A percentile compares a stretch with the other conserved stretches of the same genome.
These are phyloP conservation scores for Limanda limanda DNA, from an alignment of 2,113 vertebrate genomes.

Conservation along the genomic window DNA sequence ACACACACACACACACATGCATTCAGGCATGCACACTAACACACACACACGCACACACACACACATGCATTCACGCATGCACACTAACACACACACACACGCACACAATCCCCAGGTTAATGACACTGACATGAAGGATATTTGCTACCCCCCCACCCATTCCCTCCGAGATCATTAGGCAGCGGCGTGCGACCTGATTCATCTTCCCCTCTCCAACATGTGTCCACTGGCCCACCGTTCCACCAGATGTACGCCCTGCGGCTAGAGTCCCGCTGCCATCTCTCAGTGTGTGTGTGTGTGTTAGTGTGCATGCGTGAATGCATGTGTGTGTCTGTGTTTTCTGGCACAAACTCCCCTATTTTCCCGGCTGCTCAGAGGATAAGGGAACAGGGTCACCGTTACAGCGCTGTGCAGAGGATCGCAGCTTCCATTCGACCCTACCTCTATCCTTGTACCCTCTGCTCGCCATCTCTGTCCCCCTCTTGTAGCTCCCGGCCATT, in stretches of 20 bases:
- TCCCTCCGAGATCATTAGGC: slow-evolving; percentile 74
- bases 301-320: no score
- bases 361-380: slow-evolving; percentile 51
- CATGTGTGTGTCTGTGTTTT: slow-evolving; percentile 41
- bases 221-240: slow-evolving; percentile 67
- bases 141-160: slow-evolving; percentile 38
- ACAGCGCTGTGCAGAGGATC: slow-evolving; percentile 56
- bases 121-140: slow-evolving; percentile 73
- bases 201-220: slow-evolving; percentile 68
- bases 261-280: slow-evolving; percentile 62
- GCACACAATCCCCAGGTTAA: slow-evolving; percentile 64
- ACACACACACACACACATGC: slow-evolving; percentile 22
- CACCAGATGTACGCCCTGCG: slow-evolving; percentile 77
- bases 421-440: slow-evolving; percentile 38
- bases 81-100: slow-evolving; percentile 34
- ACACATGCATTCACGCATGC: no score
- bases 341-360: slow-evolving; percentile 59
- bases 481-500: slow-evolving; percentile 36
- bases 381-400: slow-evolving; percentile 64
- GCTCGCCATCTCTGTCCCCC: slow-evolving; percentile 44
- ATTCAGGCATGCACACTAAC: no score
- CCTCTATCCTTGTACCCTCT: slow-evolving; percentile 35
- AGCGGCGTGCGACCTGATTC: slow-evolving; percentile 70
- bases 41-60: neutral
- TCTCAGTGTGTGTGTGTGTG: slow-evolving; percentile 45